Base-by-base conservation (phyloP, 35 echinoderm and acorn worm genomes). In the Heliocidaris tuberculata region DNA sequence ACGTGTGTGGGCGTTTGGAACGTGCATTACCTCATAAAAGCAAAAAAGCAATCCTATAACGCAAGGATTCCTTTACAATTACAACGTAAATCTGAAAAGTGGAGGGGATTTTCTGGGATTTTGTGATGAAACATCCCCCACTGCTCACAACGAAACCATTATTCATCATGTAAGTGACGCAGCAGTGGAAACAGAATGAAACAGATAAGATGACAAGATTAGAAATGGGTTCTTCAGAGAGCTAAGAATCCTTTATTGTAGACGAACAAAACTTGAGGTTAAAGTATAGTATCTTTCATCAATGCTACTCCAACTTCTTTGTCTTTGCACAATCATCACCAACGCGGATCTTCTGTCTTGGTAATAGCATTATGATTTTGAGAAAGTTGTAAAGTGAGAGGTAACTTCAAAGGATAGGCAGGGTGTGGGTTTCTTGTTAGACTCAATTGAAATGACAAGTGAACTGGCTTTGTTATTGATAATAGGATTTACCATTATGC, bases 361-460 rank as follows among this genome's bases (percentile, higher is more conserved):
- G 65, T 78, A 78, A 78, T 78, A 78, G 65, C 65, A 78, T 78
- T 78, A 78, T 78, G 21, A 78, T 78, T 78, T 78, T 17, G 65
- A 27, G 65, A 19, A 21, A 78, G 7, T n/a, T 78, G 21, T 78
- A 78, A 78, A 78, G 19, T 78, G 65, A 78, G 21, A 24, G 21
- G 65, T 78, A 78, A 78, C 65, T 78, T 78, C 65, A 78, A 78
- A 78, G 65, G 65, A 78, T 78, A 78, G 19, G 21, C 7, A 78
- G 21, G 27, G 27, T 78, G 65, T 24, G 65, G 65, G 21, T n/a
- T 78, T 78, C 65, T 78, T 78, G 17, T 78, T 4, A 78, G 65
- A 78, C 27, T 78, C 19, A 27, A 2, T n/a, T 78, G 21, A n/a
- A 78, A 19, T 27, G 21, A 78, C 65, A 78, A 7, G 65, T 78